Evolutionary conservation across 2,113 vertebrate species (phyloP).

Genomic region (Sterrhoptilus dennistouni): DNA sequence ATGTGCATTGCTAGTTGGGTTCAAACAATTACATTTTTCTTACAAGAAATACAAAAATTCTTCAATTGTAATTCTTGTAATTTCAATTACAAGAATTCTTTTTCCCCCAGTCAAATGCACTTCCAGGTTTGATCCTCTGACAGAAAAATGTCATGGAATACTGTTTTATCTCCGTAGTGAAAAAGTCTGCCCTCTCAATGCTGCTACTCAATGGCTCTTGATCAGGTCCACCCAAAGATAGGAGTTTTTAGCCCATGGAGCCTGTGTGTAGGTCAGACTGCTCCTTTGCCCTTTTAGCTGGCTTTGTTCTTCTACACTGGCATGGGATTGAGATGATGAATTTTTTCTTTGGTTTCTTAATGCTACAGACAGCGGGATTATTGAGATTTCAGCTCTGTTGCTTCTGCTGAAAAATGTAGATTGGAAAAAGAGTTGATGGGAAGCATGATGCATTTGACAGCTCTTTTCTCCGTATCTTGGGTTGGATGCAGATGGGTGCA

Average conservation of each 20-base stretch:
- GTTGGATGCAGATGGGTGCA: slow-evolving; percentile 27
- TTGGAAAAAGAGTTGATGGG: slow-evolving; percentile 2
- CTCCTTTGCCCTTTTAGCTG: background rate
- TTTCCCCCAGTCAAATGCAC: background rate
- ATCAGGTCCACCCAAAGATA: background rate
- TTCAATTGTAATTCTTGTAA: background rate
- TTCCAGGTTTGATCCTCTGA: background rate
- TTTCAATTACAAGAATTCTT: background rate
- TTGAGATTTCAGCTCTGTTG: slow-evolving; percentile 21
- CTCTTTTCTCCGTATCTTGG: background rate
- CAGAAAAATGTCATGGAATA: background rate
- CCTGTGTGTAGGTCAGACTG: background rate
- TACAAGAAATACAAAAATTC: background rate
- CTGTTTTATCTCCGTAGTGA: background rate
- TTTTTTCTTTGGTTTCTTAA: background rate
- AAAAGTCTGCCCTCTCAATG: background rate
- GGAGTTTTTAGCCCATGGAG: background rate
- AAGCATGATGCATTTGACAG: background rate
- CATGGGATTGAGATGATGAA: background rate
- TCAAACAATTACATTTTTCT: background rate
- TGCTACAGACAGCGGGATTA: background rate
- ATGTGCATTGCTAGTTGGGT: background rate
- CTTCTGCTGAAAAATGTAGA: slow-evolving; percentile 16
- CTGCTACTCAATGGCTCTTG: background rate
- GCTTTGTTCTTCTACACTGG: background rate